Base-by-base conservation (phyloP, 2,113 vertebrate genomes). In the Lasiurus cinereus region DNA sequence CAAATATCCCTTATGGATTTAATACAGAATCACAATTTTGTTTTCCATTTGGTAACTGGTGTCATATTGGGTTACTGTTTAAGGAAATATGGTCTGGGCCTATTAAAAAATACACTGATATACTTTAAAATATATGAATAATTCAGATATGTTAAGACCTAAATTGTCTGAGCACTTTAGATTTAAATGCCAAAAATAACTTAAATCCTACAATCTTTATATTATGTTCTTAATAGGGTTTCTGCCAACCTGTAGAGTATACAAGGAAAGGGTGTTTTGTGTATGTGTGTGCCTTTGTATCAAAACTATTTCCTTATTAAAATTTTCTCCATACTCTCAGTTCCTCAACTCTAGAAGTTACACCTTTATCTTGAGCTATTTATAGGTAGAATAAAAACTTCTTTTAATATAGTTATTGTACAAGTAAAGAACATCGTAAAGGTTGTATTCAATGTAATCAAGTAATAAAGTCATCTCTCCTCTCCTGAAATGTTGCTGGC, bases 131-230 rank as follows among this genome's bases (percentile, higher is more conserved):
- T 67, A 62, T 33, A 73, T 36, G n/a, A 12, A 36, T 76, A 92
- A 94, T 66, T 90, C 87, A 82, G 10, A 21, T 84, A 39, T 92
- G 92, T 79, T 72, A 43, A 95, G 90, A 97, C 97, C 97, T 97
- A 97, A 96, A 97, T 96, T 98, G 97, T 97, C 97, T 96, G 96
- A 97, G 94, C 94, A 97, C 96, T 46, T 24, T 11, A 0, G 50
- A 96, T 94, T 86, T 90, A 96, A 93, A 94, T 94, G 36, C 66
- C 94, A 92, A 96, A 18, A 93, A 83, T 93, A 31, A 74, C 83
- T 67, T 31, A 78, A 94, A 50, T 94, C 69, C 69, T 86, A 43
- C 90, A 91, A 76, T 54, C 54, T 91, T 92, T 91, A 66, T 88
- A 52, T 73, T 74, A 15, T 91, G 52, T 91, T 93, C 88, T 93